Evolutionary conservation across 2,113 vertebrate genomes (phyloP), one percentile per base, ranked within the genome.

Genomic region (Brachirus orientalis): DNA sequence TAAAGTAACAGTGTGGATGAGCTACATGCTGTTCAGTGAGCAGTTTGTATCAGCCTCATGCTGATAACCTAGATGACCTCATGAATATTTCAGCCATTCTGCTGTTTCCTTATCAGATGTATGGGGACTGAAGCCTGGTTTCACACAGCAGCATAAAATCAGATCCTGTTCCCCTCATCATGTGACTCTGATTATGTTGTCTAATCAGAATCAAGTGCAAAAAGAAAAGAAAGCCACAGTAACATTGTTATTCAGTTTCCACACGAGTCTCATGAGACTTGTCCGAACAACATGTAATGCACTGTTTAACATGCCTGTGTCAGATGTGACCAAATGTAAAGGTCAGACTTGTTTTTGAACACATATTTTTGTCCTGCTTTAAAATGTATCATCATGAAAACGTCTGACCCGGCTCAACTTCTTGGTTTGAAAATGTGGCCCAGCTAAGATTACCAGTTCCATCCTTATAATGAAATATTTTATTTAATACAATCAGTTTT

Each of bases 81-180:
- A 59, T 72, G 51, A 80, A 77, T 59, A 62, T 51, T 76, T 66
- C 37, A 76, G 43, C 54, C 6, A 10, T 20, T 54, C 28, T 61
- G 69, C 60, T 8, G 18, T 20, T 75, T 67, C 50, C 60, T 82
- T 53, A 73, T 80, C 63, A 64, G 55, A 62, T 45, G 46, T 0
- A 17, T 53, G 50, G 10, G 3, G 16, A 8, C 28, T 54, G 41
- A 44, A 17, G 43, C 28, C 40, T 3, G 35, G 13, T 11, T 19
- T 56, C 35, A 60, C 10, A 1, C 38, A 17, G 48, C 36, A 60
- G 43, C 36, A 7, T 1, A 18, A 3, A 41, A 3, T 46, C 53
- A 46, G 37, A 19, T 20, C 22, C 12, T 33, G 11, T 13, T 14
- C 40, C 14, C 12, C 11, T 43, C 12, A 5, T 19, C 70, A 20